Percentiles rank a stretch among this genome's conserved stretches.
Evolutionary conservation across 2,888 invertebrate species (phyloP).

Genomic region (Heliconius ismenius): DNA sequence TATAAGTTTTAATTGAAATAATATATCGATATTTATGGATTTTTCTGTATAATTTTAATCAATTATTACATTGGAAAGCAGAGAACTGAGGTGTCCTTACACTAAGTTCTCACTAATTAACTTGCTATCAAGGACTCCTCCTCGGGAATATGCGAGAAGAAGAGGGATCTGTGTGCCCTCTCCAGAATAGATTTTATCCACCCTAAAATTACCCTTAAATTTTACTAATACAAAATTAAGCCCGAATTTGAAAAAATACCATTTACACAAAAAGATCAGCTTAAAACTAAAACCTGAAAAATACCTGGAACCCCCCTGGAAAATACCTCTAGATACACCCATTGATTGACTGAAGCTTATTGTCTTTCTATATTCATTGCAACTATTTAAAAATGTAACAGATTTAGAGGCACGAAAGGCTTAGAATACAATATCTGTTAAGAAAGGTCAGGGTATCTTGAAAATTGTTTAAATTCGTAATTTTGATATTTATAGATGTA

Average conservation of each 20-base stretch:
- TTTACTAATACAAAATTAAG: too few species aligned
- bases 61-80: background rate
- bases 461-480: background rate
- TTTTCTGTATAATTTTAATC: background rate
- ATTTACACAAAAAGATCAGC: too few species aligned
- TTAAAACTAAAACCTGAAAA: too few species aligned
- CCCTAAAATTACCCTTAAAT: too few species aligned
- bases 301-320: too few species aligned
- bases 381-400: background rate
- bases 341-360: background rate
- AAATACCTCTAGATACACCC: too few species aligned
- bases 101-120: background rate
- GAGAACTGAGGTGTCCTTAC: background rate
- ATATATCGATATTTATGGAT: background rate
- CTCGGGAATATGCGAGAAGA: too few species aligned
- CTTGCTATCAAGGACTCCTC: background rate
- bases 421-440: background rate
- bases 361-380: background rate
- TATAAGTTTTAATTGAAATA: background rate
- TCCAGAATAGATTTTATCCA: too few species aligned
- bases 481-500: background rate
- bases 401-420: background rate
- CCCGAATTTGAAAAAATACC: too few species aligned
- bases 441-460: constrained; percentile 10
- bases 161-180: too few species aligned